These are phyloP conservation scores for Magallana ariakensis DNA, from an alignment of 1,140 invertebrate species.

Conservation along the genomic window DNA sequence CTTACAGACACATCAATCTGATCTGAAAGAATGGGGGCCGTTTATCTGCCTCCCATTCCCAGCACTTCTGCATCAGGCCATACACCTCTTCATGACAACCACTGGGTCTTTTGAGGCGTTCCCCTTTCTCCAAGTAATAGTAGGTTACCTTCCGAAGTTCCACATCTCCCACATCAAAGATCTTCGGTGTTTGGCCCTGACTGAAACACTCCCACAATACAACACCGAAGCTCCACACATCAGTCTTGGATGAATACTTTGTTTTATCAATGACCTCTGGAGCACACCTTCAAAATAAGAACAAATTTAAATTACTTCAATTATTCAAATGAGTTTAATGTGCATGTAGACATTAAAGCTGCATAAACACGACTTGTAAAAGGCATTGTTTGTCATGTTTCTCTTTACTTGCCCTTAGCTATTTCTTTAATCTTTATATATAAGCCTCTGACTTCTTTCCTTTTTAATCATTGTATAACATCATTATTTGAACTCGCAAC, in stretches of 20 bases:
- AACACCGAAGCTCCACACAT: slow-evolving; percentile 99
- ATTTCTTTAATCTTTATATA: too few relatives aligned
- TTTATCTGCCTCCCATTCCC: slow-evolving; percentile 91
- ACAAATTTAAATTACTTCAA: background rate
- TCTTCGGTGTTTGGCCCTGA: slow-evolving; percentile 98
- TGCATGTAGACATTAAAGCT: too few relatives aligned
- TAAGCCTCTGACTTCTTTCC: too few relatives aligned
- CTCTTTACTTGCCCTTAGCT: too few relatives aligned
- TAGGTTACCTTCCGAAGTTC: background rate
- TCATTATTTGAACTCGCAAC: background rate
- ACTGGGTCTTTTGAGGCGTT: slow-evolving; percentile 80
- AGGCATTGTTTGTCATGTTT: too few relatives aligned
- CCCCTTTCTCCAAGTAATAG: slow-evolving; percentile 11
- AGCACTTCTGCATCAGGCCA: slow-evolving; percentile 96
- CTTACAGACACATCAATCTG: slow-evolving; percentile 38
- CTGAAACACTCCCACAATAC: slow-evolving; percentile 99
- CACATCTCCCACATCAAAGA: slow-evolving; percentile 85
- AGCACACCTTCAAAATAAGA: slow-evolving; percentile 77
- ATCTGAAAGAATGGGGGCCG: slow-evolving; percentile 82
- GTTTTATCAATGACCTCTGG: slow-evolving; percentile 89
- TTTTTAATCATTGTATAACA: too few relatives aligned
- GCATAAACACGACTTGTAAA: too few relatives aligned
- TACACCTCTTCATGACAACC: slow-evolving; percentile 96
- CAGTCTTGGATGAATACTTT: slow-evolving; percentile 94
- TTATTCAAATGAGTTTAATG: background rate